Conservation (phyloP, 2,888 invertebrate species). For the Anagyrus pseudococci region DNA sequence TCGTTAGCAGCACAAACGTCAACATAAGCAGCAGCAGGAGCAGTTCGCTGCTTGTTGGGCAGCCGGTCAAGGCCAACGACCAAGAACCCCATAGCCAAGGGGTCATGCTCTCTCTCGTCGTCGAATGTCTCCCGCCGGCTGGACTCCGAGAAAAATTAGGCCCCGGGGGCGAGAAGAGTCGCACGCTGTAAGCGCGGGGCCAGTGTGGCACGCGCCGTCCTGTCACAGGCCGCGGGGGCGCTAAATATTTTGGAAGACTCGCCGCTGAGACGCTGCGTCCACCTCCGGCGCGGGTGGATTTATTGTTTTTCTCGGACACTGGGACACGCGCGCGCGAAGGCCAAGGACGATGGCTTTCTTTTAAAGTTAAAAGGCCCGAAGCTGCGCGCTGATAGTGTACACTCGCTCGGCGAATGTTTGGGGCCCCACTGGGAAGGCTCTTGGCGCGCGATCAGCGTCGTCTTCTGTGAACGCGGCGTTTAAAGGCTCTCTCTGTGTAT, state of each 20-base stretch:
- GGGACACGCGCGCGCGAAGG: conserved; percentile 8
- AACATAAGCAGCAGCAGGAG: background rate
- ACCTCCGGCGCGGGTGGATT: conserved; percentile 3
- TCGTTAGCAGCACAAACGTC: conserved; percentile 9
- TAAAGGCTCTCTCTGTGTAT: too few species aligned
- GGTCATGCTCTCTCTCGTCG: background rate
- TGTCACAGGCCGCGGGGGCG: conserved; percentile 38
- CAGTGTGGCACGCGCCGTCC: conserved; percentile 48
- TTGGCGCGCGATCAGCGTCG: too few species aligned
- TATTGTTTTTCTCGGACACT: conserved; percentile 32
- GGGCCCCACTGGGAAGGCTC: too few species aligned
- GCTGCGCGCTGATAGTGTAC: too few species aligned
- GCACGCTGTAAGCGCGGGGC: conserved; percentile 1
- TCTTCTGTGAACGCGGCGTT: too few species aligned
- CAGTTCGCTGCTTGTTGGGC: background rate
- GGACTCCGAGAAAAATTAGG: background rate
- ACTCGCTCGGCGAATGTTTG: too few species aligned
- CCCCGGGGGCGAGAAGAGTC: background rate
- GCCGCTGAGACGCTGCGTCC: conserved; percentile 13
- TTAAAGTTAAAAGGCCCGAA: too few species aligned
- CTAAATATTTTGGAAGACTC: conserved; percentile 57
- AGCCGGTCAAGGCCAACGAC: conserved; percentile 27
- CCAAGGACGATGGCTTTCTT: too few species aligned
- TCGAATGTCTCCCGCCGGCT: background rate
- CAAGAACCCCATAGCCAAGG: background rate